Percentiles rank a stretch among this genome's conserved stretches.
These are phyloP conservation scores for Baronia brevicornis DNA, from an alignment of 2,888 invertebrate species.

Conservation along the genomic window DNA sequence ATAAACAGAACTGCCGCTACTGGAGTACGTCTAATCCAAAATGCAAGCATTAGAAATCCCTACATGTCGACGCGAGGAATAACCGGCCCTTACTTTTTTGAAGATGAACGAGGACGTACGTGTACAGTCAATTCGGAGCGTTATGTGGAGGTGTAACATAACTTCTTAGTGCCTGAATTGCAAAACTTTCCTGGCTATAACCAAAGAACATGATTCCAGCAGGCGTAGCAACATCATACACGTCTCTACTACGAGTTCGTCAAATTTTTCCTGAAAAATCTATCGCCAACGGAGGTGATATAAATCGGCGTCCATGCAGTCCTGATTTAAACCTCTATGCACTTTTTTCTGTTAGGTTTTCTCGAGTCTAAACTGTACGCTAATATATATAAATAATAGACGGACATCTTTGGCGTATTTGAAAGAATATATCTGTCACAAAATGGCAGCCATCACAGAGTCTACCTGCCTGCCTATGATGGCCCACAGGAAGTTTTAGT, in stretches of 20 bases:
- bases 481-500: no score
- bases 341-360: no score
- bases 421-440: no score
- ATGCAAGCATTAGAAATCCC: conserved; percentile 20
- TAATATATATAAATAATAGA: no score
- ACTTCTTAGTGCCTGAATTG: conserved; percentile 18
- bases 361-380: no score
- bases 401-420: no score
- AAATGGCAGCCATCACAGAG: no score
- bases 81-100: no score
- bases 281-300: conserved; percentile 13
- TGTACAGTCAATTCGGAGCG: no score
- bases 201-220: conserved; percentile 21
- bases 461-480: no score
- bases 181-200: conserved; percentile 20
- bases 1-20: conserved; percentile 21
- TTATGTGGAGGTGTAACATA: conserved; percentile 16
- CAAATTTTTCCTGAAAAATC: conserved; percentile 70
- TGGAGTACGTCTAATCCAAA: conserved; percentile 19
- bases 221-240: conserved; percentile 18
- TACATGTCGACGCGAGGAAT: conserved; percentile 21
- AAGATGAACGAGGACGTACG: conserved; percentile 16
- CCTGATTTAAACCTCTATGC: no score
- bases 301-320: conserved; percentile 13
- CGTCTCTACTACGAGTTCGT: conserved; percentile 13